Conservation (phyloP, 2,888 invertebrate genomes). For the Cantharis rufa region DNA sequence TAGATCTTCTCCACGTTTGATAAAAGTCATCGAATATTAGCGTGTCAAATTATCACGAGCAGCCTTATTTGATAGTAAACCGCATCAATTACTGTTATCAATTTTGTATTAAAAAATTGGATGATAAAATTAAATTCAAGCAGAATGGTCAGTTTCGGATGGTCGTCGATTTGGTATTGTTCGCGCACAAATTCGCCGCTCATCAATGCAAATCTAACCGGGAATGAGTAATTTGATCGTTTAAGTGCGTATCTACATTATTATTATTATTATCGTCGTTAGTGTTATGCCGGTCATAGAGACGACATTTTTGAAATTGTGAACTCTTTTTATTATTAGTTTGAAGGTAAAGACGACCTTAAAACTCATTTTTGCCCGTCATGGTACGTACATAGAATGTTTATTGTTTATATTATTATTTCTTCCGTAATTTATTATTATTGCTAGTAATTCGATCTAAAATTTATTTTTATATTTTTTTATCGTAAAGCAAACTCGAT, state of each 20-base stretch:
- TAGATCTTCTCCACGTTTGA: not conserved
- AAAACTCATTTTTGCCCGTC: not conserved
- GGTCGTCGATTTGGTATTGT: not conserved
- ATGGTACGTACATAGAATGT: not conserved
- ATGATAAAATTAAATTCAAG: not conserved
- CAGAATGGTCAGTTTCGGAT: not conserved
- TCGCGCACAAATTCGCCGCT: not conserved
- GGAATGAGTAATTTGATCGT: not conserved
- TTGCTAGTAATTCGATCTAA: not conserved
- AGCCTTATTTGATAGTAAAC: not conserved
- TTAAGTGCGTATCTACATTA: not conserved
- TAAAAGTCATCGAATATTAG: not conserved
- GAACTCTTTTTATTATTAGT: not conserved
- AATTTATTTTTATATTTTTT: not conserved
- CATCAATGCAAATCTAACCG: not conserved
- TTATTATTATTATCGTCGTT: not conserved
- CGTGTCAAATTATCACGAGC: not conserved
- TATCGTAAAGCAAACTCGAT: not conserved
- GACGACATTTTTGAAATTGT: not conserved
- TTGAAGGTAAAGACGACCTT: not conserved
- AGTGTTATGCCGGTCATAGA: not conserved
- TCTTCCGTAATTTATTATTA: not conserved
- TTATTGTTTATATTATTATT: not conserved
- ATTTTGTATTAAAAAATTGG: not conserved
- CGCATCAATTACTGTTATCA: not conserved